Percentiles rank a stretch among this genome's conserved stretches.
Evolutionary conservation across 1,140 invertebrate species (phyloP).

Genomic region (Lamellibrachia luymesi): DNA sequence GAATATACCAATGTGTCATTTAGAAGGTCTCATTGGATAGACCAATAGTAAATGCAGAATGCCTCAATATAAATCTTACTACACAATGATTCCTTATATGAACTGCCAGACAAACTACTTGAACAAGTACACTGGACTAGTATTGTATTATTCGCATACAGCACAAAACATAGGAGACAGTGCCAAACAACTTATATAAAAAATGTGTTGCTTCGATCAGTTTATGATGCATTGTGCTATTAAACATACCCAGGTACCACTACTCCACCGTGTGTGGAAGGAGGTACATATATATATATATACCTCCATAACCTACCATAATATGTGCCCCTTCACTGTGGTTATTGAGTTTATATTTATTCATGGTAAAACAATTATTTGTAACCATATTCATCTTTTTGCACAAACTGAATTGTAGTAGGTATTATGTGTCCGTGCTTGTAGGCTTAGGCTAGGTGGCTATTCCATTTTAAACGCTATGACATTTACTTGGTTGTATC

Average conservation of each 20-base stretch:
- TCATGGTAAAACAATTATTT: neutral
- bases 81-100: too few relatives aligned
- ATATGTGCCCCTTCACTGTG: neutral
- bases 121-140: neutral
- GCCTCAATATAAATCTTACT: too few relatives aligned
- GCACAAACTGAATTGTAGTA: neutral
- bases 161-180: neutral
- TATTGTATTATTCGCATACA: neutral
- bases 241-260: neutral
- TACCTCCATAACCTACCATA: neutral
- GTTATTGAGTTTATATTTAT: neutral
- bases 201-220: neutral
- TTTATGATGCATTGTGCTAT: neutral
- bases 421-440: neutral
- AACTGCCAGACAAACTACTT: too few relatives aligned
- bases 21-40: too few relatives aligned
- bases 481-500: neutral
- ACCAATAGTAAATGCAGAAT: too few relatives aligned
- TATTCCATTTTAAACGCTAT: neutral
- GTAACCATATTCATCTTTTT: neutral
- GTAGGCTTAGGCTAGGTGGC: neutral
- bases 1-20: too few relatives aligned
- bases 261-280: neutral
- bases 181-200: neutral
- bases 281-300: neutral